A percentile compares a stretch with the other conserved stretches of the same genome.
phyloP scores from a whole-genome alignment of 2,888 invertebrate genomes.

The Diaperis boleti region DNA sequence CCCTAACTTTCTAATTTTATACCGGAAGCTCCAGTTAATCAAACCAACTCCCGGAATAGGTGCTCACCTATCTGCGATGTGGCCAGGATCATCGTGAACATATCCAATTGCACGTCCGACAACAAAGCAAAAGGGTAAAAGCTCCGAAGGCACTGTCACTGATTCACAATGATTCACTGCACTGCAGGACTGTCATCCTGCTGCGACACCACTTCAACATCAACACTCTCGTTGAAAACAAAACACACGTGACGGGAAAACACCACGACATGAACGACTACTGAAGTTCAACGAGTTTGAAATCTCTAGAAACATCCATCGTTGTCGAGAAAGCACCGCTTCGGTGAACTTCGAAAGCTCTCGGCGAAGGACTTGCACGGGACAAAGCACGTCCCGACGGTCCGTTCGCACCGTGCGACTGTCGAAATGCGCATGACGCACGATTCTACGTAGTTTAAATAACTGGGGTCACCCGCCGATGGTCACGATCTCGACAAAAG shows the following conservation, averaged over 20 bases:
- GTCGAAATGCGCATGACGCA: conserved; percentile 45
- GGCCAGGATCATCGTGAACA: conserved; percentile 41
- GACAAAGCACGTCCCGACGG: conserved; percentile 12
- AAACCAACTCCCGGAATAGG: neutral
- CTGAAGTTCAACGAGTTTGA: conserved; percentile 38
- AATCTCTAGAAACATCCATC: conserved; percentile 42
- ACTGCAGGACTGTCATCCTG: conserved; percentile 4
- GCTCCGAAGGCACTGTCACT: conserved; percentile 1
- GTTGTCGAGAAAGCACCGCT: conserved; percentile 28
- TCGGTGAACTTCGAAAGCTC: conserved; percentile 40
- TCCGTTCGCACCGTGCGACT: conserved; percentile 17
- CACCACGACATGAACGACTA: conserved; percentile 35
- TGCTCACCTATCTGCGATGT: conserved; percentile 38
- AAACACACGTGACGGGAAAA: conserved; percentile 9
- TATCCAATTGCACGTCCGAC: conserved; percentile 20
- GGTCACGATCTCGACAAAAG: neutral
- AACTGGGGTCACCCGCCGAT: conserved; percentile 46
- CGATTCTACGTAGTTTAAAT: conserved; percentile 47
- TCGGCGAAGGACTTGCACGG: conserved; percentile 17
- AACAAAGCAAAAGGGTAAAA: conserved; percentile 14
- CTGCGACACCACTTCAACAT: neutral
- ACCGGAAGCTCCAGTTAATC: neutral
- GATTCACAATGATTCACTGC: conserved; percentile 9
- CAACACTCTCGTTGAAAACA: conserved; percentile 2
- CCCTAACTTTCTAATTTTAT: neutral